Evolutionary conservation across 2,797 vertebrate species (phyloP).

Genomic region (Podarcis siculus): DNA sequence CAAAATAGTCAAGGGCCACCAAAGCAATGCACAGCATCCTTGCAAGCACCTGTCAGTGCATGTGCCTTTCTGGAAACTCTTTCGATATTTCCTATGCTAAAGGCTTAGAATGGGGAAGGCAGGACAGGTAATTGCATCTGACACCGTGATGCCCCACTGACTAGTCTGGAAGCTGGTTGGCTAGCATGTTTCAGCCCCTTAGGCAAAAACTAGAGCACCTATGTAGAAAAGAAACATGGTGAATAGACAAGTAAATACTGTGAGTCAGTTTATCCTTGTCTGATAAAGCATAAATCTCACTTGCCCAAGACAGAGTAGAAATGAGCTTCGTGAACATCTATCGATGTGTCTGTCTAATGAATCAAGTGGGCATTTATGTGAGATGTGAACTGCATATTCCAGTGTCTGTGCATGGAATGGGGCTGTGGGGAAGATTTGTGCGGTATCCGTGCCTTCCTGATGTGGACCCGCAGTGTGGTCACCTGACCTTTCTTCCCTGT

Average conservation of each 20-base stretch:
- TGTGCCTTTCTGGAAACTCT: neutral
- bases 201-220: neutral
- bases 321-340: neutral
- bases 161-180: constrained; percentile 1
- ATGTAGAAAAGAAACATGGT: neutral
- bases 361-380: neutral
- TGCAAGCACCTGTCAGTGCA: neutral
- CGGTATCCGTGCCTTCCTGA: neutral
- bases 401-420: neutral
- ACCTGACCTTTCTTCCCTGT: neutral
- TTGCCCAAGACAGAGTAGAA: neutral
- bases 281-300: constrained; percentile 7
- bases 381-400: neutral
- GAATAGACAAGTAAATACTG: neutral
- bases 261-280: neutral
- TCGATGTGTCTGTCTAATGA: neutral
- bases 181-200: neutral
- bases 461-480: neutral
- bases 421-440: neutral
- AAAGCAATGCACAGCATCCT: neutral
- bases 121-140: constrained; percentile 1
- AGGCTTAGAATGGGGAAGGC: neutral
- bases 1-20: neutral
- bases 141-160: constrained; percentile 1
- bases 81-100: constrained; percentile 4